These are phyloP conservation scores for Rhodinocichla rosea DNA, from an alignment of 2,113 vertebrate species.

Conservation along the genomic window DNA sequence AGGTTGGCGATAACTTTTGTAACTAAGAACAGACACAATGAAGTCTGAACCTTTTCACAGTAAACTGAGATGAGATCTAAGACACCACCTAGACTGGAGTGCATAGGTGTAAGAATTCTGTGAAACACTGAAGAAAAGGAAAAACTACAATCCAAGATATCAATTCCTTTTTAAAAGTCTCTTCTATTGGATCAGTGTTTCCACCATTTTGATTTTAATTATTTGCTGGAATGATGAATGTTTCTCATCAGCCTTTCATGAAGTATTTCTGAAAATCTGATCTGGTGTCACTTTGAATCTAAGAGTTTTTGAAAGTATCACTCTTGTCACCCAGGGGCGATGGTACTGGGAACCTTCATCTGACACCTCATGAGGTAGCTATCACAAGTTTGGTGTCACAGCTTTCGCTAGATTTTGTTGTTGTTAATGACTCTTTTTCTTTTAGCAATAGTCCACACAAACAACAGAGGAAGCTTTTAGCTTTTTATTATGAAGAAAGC, in stretches of 20 bases:
- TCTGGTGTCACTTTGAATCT: neutral
- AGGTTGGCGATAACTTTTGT: neutral
- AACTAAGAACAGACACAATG: neutral
- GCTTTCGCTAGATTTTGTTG: neutral
- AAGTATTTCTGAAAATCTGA: neutral
- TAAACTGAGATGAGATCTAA: neutral
- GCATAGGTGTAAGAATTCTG: neutral
- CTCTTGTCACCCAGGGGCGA: neutral
- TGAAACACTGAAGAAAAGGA: neutral
- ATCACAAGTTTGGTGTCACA: neutral
- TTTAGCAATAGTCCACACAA: neutral
- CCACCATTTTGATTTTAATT: neutral
- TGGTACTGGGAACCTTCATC: neutral
- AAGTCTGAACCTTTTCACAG: neutral
- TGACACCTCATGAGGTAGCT: neutral
- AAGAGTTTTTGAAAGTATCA: neutral
- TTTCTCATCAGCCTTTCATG: neutral
- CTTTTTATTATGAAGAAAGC: neutral
- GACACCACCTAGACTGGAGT: neutral
- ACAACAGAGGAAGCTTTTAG: neutral
- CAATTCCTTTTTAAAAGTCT: neutral
- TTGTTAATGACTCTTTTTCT: neutral
- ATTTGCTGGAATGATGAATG: neutral
- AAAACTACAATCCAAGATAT: neutral
- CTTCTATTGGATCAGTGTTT: neutral